A percentile compares a stretch with the other conserved stretches of the same genome.
These are phyloP conservation scores for Heteromormyrus szaboi DNA, from an alignment of 2,797 vertebrate genomes.

Conservation along the genomic window DNA sequence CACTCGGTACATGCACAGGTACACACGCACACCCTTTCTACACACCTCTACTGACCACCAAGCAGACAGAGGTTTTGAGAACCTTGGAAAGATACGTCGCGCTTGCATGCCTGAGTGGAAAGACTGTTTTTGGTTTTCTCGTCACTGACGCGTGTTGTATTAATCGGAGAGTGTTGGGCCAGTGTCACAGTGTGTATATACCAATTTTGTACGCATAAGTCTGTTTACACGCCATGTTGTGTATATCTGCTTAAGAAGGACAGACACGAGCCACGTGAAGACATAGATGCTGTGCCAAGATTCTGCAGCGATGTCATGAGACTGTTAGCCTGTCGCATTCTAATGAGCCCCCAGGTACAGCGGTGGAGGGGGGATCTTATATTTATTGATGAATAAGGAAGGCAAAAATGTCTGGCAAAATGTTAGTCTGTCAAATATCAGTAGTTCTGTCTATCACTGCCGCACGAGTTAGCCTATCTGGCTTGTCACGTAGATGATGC, in stretches of 20 bases:
- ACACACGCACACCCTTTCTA: neutral
- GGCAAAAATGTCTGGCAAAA: neutral
- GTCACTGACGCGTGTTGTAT: slow-evolving; percentile 55
- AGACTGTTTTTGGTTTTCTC: slow-evolving; percentile 69
- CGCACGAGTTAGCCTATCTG: neutral
- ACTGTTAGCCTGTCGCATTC: neutral
- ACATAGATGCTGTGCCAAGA: neutral
- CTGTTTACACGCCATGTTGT: slow-evolving; percentile 65
- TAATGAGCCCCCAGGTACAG: neutral
- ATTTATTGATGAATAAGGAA: neutral
- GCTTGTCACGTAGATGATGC: neutral
- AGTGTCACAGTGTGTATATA: neutral
- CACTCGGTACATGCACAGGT: slow-evolving; percentile 10
- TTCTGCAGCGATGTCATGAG: neutral
- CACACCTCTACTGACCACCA: neutral
- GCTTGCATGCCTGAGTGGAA: slow-evolving; percentile 20
- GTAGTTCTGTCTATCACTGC: slow-evolving; percentile 1
- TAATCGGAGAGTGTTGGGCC: neutral
- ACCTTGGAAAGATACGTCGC: neutral
- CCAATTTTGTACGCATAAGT: slow-evolving; percentile 56
- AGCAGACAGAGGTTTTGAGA: neutral
- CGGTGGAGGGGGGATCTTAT: neutral
- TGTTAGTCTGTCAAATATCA: neutral
- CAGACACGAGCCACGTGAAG: neutral
- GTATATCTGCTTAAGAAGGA: neutral